phyloP scores from a whole-genome alignment of 2,797 vertebrate species.

The Eupleurogrammus muticus region DNA sequence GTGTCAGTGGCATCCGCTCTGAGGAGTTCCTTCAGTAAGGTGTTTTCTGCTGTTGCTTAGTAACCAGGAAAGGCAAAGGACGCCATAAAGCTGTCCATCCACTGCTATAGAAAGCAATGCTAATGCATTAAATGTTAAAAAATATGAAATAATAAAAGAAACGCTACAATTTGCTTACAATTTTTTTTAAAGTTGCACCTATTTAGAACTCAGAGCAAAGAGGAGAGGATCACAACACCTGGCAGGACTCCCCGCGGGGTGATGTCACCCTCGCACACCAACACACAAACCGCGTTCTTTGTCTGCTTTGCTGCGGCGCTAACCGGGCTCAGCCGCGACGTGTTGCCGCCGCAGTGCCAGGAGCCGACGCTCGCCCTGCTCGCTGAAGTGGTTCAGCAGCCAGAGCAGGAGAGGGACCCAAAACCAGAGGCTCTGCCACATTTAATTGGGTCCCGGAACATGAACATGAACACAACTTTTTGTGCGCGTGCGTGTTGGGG shows the following conservation, averaged over 20 bases:
- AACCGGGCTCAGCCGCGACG: constrained; percentile 27
- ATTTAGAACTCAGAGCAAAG: background rate
- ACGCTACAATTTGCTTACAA: background rate
- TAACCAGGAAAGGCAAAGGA: constrained; percentile 18
- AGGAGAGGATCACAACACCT: constrained; percentile 19
- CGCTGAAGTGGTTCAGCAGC: constrained; percentile 41
- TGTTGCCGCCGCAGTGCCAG: constrained; percentile 46
- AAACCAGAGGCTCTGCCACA: constrained; percentile 31
- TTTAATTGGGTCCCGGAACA: constrained; percentile 44
- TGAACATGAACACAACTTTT: too few species aligned
- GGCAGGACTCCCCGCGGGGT: constrained; percentile 15
- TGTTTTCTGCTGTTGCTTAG: constrained; percentile 34
- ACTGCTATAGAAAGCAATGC: background rate
- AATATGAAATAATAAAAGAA: background rate
- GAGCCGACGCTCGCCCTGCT: constrained; percentile 41
- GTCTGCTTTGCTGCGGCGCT: constrained; percentile 43
- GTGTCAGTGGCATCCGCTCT: constrained; percentile 24
- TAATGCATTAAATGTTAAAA: background rate
- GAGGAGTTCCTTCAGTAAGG: constrained; percentile 27
- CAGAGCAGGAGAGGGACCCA: constrained; percentile 24
- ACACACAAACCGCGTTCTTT: constrained; percentile 49
- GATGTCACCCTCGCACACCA: constrained; percentile 48
- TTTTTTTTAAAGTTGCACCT: background rate
- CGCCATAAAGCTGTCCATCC: background rate
- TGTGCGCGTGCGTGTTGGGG: too few species aligned